These are phyloP conservation scores for Coleophora deauratella DNA, from an alignment of 2,888 invertebrate genomes.

Conservation along the genomic window DNA sequence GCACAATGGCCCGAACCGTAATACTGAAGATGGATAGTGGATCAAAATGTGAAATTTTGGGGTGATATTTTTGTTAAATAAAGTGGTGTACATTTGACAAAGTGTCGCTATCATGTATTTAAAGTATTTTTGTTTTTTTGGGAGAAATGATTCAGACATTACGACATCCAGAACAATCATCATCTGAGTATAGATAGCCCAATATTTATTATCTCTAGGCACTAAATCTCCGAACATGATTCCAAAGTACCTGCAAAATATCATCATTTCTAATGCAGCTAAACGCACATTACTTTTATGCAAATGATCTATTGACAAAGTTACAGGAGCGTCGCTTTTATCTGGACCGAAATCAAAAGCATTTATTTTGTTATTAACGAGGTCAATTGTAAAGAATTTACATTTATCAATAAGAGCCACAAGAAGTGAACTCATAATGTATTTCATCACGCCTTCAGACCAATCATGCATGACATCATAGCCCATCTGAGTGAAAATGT, in stretches of 20 bases:
- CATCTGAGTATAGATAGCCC: slow-evolving; percentile 7
- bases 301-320: slow-evolving; percentile 3
- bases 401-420: slow-evolving; percentile 4
- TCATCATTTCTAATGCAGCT: slow-evolving; percentile 2
- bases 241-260: slow-evolving; percentile 8
- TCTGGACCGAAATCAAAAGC: slow-evolving; percentile 8
- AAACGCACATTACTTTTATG: slow-evolving; percentile 6
- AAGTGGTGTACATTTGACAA: slow-evolving; percentile 8
- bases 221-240: slow-evolving; percentile 9
- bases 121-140: slow-evolving; percentile 1
- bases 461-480: too few relatives aligned
- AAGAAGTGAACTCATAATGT: too few relatives aligned
- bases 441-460: too few relatives aligned
- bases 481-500: too few relatives aligned
- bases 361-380: slow-evolving; percentile 5
- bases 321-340: slow-evolving; percentile 1
- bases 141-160: slow-evolving; percentile 3
- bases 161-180: slow-evolving; percentile 6
- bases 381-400: slow-evolving; percentile 2
- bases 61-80: slow-evolving; percentile 4
- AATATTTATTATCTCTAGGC: slow-evolving; percentile 7
- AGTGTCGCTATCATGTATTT: slow-evolving; percentile 1
- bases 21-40: slow-evolving; percentile 4
- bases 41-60: slow-evolving; percentile 10
- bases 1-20: slow-evolving; percentile 5